Conservation (phyloP, 2,113 vertebrate species). For the Hippolais icterina region DNA sequence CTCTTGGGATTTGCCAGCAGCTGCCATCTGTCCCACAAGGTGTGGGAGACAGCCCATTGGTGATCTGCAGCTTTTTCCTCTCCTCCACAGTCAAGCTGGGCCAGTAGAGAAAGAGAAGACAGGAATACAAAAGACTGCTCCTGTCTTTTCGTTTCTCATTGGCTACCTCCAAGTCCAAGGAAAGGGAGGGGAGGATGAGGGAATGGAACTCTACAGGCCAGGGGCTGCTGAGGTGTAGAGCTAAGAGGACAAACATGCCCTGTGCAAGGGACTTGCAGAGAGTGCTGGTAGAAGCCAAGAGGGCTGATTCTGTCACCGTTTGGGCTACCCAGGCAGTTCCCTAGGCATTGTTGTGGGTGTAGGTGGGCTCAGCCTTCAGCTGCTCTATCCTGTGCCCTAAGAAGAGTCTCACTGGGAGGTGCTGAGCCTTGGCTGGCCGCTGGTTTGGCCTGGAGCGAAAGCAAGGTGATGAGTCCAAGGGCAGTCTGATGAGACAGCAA, state of each 20-base stretch:
- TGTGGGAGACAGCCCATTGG: fast-evolving
- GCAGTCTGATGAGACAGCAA: neutral
- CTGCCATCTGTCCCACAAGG: fast-evolving
- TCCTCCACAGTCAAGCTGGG: neutral
- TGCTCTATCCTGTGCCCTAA: fast-evolving
- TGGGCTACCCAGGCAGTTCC: neutral
- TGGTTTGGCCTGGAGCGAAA: neutral
- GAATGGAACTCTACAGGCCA: neutral
- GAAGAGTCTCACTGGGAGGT: neutral
- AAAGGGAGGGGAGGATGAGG: neutral
- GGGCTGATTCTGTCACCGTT: neutral
- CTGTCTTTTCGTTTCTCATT: neutral
- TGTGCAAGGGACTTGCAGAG: fast-evolving
- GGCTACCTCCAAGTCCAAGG: fast-evolving
- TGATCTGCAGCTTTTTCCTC: neutral
- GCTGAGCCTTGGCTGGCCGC: neutral
- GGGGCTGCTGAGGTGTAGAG: neutral
- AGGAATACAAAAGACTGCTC: neutral
- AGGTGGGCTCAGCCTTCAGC: neutral
- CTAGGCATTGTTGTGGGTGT: neutral
- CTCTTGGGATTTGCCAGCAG: neutral
- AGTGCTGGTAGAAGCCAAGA: neutral
- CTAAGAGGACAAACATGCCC: neutral
- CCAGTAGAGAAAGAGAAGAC: neutral
- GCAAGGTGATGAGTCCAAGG: neutral